A percentile compares a stretch with the other conserved stretches of the same genome.
These are phyloP conservation scores for Elachura formosa DNA, from an alignment of 2,113 vertebrate genomes.

Conservation along the genomic window DNA sequence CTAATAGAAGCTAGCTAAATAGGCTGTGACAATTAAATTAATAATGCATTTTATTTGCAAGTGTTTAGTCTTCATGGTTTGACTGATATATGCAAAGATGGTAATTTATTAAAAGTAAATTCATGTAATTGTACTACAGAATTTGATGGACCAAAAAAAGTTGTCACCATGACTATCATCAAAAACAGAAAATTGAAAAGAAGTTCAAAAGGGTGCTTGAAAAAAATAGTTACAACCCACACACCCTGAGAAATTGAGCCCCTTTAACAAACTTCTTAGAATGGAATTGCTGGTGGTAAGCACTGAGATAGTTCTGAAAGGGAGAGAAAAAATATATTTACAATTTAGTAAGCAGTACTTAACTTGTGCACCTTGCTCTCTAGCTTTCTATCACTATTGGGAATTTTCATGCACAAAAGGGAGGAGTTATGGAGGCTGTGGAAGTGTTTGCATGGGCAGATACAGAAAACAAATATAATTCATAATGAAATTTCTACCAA, in stretches of 20 bases:
- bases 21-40: conserved; percentile 85
- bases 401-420: neutral
- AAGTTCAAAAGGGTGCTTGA: conserved; percentile 58
- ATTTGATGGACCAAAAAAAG: conserved; percentile 93
- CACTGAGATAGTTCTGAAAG: neutral
- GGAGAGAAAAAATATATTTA: neutral
- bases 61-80: conserved; percentile 88
- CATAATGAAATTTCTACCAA: neutral
- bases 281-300: conserved; percentile 15
- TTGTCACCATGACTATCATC: conserved; percentile 91
- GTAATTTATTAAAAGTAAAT: conserved; percentile 98
- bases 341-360: neutral
- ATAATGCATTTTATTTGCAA: conserved; percentile 98
- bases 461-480: neutral
- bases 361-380: neutral
- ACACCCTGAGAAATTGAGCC: neutral
- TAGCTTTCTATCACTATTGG: neutral
- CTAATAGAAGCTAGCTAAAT: conserved; percentile 78
- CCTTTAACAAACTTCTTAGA: conserved; percentile 3
- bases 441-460: neutral
- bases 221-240: neutral
- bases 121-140: conserved; percentile 88
- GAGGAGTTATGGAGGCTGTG: neutral
- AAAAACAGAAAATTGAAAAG: conserved; percentile 75
- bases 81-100: conserved; percentile 97